These are phyloP conservation scores for Ophion costatus DNA, from an alignment of 2,888 invertebrate genomes.

Conservation along the genomic window DNA sequence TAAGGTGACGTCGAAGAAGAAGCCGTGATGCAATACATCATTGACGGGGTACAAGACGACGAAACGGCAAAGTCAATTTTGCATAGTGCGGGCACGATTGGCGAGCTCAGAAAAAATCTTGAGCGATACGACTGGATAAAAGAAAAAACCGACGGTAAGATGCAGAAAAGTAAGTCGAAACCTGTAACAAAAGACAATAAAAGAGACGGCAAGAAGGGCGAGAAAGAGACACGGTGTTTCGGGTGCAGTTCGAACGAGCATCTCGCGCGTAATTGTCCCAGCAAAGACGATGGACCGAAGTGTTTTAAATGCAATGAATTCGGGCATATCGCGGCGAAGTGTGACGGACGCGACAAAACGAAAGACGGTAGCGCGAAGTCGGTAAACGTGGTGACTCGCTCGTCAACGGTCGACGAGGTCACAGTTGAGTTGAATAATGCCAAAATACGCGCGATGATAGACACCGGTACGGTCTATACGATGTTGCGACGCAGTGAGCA, in stretches of 20 bases:
- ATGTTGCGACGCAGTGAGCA: conserved; percentile 49
- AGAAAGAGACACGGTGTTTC: conserved; percentile 43
- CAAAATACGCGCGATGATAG: conserved; percentile 51
- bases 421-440: conserved; percentile 30
- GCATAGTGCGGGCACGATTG: conserved; percentile 50
- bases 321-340: conserved; percentile 55
- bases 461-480: conserved; percentile 54
- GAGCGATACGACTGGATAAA: conserved; percentile 42
- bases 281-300: conserved; percentile 51
- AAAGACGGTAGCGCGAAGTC: conserved; percentile 1
- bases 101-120: conserved; percentile 54
- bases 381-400: conserved; percentile 9
- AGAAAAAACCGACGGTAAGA: conserved; percentile 7
- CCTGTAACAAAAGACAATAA: conserved; percentile 6
- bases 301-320: conserved; percentile 59
- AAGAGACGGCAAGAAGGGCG: conserved; percentile 10
- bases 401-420: conserved; percentile 28
- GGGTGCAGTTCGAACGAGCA: conserved; percentile 46
- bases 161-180: conserved; percentile 3
- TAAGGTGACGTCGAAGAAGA: no score
- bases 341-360: conserved; percentile 21
- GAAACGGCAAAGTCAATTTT: conserved; percentile 51
- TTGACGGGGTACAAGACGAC: no score
- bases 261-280: conserved; percentile 31
- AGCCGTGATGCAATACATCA: no score